Evolutionary conservation across 1,140 invertebrate species (phyloP), one percentile per base, ranked within the genome.

Genomic region (Melitaea cinxia): DNA sequence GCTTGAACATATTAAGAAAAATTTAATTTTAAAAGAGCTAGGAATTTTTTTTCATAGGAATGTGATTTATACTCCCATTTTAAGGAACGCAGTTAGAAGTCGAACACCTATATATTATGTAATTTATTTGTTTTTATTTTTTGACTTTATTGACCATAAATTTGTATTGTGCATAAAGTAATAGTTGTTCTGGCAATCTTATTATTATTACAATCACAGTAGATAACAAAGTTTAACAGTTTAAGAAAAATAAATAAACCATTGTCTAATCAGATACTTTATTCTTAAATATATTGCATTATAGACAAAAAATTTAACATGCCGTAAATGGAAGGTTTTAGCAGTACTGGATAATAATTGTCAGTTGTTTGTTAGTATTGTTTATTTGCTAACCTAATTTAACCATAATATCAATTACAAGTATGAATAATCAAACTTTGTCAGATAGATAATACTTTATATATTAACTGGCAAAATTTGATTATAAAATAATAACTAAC

Each of bases 231-330:
- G 30, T 26, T 1, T 42, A 17, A 42, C 15, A 14, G 7, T 17
- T 14, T 17, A 17, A 17, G 23, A 52, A 28, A 68, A 75, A 68
- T 65, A 71, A 75, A 61, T 61, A 69, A 60, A 17, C 68, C 65
- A 50, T 58, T 68, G 72, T 72, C 52, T 73, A 75, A 76, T 68
- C 63, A 77, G 67, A 73, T 68, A 67, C 60, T 79, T 84, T 83
- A 85, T 83, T 84, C 73, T 57, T 64, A 64, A n/a, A 52, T 39
- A 57, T 77, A 70, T 74, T 70, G 58, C 71, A 80, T 81, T 82
- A 88, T 78, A 82, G 83, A 88, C 83, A 86, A 69, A 6, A 33
- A 65, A 53, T 73, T 74, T 76, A 71, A 68, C 75, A 87, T 83
- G 82, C 80, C 77, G 73, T 60, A 68, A n/a, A 70, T 72, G 74